Evolutionary conservation across 2,888 invertebrate genomes (phyloP), one percentile per base, ranked within the genome.

Genomic region (Hyposoter dolosus): DNA sequence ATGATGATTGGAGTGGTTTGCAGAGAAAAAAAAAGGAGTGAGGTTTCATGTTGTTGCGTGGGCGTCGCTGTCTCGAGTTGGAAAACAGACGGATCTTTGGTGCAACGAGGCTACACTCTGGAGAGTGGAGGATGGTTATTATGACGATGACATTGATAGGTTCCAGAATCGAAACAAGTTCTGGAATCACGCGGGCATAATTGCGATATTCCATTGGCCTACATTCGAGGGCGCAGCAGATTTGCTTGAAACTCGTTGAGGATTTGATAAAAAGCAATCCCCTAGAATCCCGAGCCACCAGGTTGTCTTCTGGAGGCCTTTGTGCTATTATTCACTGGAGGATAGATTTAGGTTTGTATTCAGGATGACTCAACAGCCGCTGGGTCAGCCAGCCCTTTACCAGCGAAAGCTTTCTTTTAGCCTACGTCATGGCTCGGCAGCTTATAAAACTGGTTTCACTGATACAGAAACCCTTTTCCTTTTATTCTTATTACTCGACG

Each of bases 1-100:
- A 89, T 88, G 90, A 90, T 89, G 90, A 90, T 90, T 89, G 89
- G 88, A 87, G 87, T 86, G 87, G 88, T 88, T 85, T 83, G 80
- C 53, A 76, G 53, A 66, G 50, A 86, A 79, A 40, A 74, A 43
- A 75, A 76, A 85, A 78, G 10, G 72, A 77, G 40, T 60, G 76
- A 86, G 72, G 82, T 84, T 82, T 75, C 76, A 65, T 77, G 56
- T 63, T 69, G 81, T 40, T 65, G 77, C 71, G 84, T 83, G 79
- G 87, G 87, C 76, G 78, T 71, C 19, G 83, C 53, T 75, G 76
- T 60, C 79, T 75, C 85, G 75, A 43, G 47, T 65, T 77, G 85
- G 79, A 80, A 83, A 85, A 83, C 75, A 65, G 40, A 47, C 74
- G 45, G 71, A 77, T 28, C 45, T 28, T 60, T 10, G 68, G 69